Evolutionary conservation across 2,797 vertebrate genomes (phyloP).

Genomic region (Schizopygopsis pylzovi): DNA sequence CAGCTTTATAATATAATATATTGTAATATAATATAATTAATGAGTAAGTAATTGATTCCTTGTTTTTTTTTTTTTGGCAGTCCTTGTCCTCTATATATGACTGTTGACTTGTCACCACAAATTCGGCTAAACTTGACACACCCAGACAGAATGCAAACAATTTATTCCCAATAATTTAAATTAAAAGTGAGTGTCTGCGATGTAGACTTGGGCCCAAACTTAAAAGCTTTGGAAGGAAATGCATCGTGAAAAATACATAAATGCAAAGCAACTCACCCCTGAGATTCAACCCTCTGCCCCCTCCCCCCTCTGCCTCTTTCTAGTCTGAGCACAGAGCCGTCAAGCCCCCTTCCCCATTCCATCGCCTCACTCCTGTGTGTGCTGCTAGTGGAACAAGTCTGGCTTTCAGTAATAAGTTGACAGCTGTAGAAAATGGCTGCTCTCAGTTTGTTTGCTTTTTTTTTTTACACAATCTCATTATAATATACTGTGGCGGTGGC

Average conservation of each 20-base stretch:
- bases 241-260: slow-evolving; percentile 66
- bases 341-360: slow-evolving; percentile 57
- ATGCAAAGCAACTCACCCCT: slow-evolving; percentile 72
- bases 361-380: slow-evolving; percentile 56
- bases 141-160: background rate
- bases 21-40: background rate
- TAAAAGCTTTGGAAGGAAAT: slow-evolving; percentile 60
- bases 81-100: background rate
- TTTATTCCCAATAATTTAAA: slow-evolving; percentile 34
- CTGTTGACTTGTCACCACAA: no score
- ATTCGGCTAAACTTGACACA: background rate
- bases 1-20: background rate
- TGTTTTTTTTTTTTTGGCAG: background rate
- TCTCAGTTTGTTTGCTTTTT: slow-evolving; percentile 75
- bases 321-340: slow-evolving; percentile 49
- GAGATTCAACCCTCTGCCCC: slow-evolving; percentile 58
- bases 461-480: slow-evolving; percentile 77
- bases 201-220: slow-evolving; percentile 59
- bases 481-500: slow-evolving; percentile 69
- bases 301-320: slow-evolving; percentile 38
- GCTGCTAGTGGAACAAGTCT: slow-evolving; percentile 69
- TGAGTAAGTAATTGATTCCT: background rate
- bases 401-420: slow-evolving; percentile 77
- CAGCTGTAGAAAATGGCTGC: slow-evolving; percentile 84
- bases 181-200: slow-evolving; percentile 59